Evolutionary conservation across 2,888 invertebrate genomes (phyloP), one percentile per base, ranked within the genome.

Genomic region (Dinocampus coccinellae): DNA sequence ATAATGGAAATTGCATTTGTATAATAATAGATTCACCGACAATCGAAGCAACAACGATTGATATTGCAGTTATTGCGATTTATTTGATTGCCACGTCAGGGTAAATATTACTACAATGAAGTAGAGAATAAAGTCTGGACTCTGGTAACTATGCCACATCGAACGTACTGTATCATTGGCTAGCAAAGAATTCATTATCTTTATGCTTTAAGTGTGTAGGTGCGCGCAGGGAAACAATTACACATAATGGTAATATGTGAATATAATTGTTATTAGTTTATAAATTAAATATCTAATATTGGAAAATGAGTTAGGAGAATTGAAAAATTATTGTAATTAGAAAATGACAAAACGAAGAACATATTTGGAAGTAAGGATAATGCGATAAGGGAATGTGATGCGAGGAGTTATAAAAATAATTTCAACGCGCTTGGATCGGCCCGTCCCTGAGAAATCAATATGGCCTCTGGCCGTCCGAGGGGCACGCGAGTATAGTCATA

Each of bases 371-470:
- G 42, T 29, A 36, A 55, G 53, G 61, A 39, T n/a, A 4, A 42
- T 11, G 16, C 24, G 39, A 34, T 13, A 22, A 64, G 34, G 57
- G 26, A 47, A 26, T 10, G 16, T 26, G 26, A 24, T n/a, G n/a
- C 24, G 20, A n/a, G 29, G 52, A 55, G 26, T 20, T 64, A 61
- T 61, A 69, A 74, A 73, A 67, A 71, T 68, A 73, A 69, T 67
- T 74, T 69, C 67, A 58, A 58, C 65, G 73, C 34, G 67, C 39
- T 69, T 61, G 71, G 75, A 78, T 76, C 76, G 76, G 75, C 78
- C 74, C 78, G 78, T 79, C 79, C 77, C 79, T 78, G 79, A 78
- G 73, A 76, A 80, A 80, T 80, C 80, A 80, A 80, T 80, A 80
- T 80, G 80, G 80, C 80, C 77, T 78, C 80, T 79, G 76, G 76